Conservation (phyloP, 2,888 invertebrate genomes). For the Caenorhabditis afra region DNA sequence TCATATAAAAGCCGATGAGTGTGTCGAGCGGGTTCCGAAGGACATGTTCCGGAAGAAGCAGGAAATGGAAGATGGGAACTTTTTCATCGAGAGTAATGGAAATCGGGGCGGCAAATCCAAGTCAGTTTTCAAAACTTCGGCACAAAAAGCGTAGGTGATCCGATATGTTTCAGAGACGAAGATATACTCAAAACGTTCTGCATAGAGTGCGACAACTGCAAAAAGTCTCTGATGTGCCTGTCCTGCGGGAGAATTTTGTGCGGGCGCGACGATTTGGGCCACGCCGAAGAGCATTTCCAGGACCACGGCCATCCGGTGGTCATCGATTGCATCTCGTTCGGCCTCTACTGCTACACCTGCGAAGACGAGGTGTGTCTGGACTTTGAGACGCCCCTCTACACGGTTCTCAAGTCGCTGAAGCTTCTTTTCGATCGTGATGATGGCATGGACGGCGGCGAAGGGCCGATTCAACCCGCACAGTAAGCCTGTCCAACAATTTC, state of each 20-base stretch:
- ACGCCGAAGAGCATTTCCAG: constrained; percentile 87
- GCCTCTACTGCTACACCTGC: constrained; percentile 89
- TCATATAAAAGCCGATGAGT: constrained; percentile 39
- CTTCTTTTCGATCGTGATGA: constrained; percentile 53
- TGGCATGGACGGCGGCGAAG: constrained; percentile 37
- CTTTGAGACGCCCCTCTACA: constrained; percentile 81
- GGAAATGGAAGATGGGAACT: constrained; percentile 27
- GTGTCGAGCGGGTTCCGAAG: constrained; percentile 40
- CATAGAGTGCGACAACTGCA: constrained; percentile 62
- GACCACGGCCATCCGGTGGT: constrained; percentile 86
- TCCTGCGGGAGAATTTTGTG: constrained; percentile 87
- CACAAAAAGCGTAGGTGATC: background rate
- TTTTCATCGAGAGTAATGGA: constrained; percentile 36
- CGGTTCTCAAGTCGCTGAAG: constrained; percentile 82
- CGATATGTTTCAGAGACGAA: constrained; percentile 21
- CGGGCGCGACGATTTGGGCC: constrained; percentile 87
- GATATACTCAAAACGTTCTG: constrained; percentile 57
- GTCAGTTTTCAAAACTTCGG: constrained; percentile 6
- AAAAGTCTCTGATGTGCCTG: constrained; percentile 86
- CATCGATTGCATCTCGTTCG: constrained; percentile 87
- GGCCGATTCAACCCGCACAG: constrained; percentile 1
- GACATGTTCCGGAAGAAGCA: constrained; percentile 50
- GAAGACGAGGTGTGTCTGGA: constrained; percentile 86
- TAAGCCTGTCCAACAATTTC: constrained; percentile 6
- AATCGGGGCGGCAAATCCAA: constrained; percentile 37